Conservation (phyloP, 2,797 vertebrate species). For the Enteromius thamalakanensis region DNA sequence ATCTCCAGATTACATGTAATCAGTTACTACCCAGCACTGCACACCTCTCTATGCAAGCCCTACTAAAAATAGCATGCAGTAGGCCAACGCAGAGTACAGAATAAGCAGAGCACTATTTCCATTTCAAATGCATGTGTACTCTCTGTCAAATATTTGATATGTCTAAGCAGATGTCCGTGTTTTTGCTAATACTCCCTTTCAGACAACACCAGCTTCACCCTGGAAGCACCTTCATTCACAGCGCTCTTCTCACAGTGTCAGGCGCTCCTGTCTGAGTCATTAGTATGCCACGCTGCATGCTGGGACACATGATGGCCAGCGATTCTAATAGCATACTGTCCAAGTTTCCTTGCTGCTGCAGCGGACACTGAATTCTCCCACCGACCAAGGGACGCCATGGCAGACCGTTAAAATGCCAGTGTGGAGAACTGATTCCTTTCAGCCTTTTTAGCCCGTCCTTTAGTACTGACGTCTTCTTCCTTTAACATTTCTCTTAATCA, state of each 20-base stretch:
- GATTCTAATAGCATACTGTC: conserved; percentile 45
- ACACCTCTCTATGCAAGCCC: not conserved
- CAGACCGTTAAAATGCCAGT: conserved; percentile 11
- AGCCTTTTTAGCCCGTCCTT: conserved; percentile 6
- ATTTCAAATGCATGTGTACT: not conserved
- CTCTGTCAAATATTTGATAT: not conserved
- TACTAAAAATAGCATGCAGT: not conserved
- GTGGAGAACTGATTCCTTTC: not conserved
- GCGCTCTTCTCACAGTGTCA: conserved; percentile 11
- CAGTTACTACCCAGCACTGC: not conserved
- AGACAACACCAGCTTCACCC: not conserved
- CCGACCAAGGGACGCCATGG: conserved; percentile 11
- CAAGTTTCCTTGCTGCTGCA: conserved; percentile 53
- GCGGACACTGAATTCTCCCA: conserved; percentile 52
- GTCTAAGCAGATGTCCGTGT: not conserved
- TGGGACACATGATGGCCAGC: conserved; percentile 42
- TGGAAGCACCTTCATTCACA: conserved; percentile 31
- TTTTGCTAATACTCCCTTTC: conserved; percentile 13
- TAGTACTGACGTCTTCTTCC: not conserved
- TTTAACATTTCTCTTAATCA: conserved; percentile 7
- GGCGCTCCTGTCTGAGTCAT: conserved; percentile 34
- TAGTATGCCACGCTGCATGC: conserved; percentile 42
- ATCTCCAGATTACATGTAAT: not conserved
- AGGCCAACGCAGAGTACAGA: not conserved
- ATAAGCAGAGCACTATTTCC: not conserved